These are phyloP conservation scores for Drosophila prostipennis DNA, from an alignment of 2,888 invertebrate genomes.

Conservation along the genomic window DNA sequence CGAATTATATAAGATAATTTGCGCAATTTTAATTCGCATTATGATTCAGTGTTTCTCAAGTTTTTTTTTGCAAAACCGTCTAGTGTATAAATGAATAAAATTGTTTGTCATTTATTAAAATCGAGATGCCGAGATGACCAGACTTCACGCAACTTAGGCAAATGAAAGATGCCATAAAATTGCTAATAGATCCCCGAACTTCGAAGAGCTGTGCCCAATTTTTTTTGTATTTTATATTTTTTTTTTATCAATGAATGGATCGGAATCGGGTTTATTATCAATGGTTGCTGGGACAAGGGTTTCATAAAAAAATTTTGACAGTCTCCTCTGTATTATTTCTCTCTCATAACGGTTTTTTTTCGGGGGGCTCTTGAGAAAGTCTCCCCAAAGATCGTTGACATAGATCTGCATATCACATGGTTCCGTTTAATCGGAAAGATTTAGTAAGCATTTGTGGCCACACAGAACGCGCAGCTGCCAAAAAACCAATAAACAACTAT, in stretches of 20 bases:
- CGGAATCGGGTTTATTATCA: conserved; percentile 55
- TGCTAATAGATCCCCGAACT: conserved; percentile 57
- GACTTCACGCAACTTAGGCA: conserved; percentile 64
- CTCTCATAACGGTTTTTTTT: conserved; percentile 41
- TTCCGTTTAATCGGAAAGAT: conserved; percentile 25
- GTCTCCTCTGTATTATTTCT: conserved; percentile 15
- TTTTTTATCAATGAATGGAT: conserved; percentile 53
- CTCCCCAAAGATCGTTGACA: conserved; percentile 36
- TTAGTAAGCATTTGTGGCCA: conserved; percentile 24
- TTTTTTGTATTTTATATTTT: conserved; percentile 14
- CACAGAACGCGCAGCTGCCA: conserved; percentile 18
- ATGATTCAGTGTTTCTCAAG: conserved; percentile 25
- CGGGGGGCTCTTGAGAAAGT: conserved; percentile 55
- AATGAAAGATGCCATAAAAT: conserved; percentile 69
- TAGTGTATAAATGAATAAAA: conserved; percentile 50
- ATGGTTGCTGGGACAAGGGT: conserved; percentile 42
- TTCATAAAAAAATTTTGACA: conserved; percentile 63
- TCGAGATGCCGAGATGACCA: conserved; percentile 3
- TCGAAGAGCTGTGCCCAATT: conserved; percentile 52
- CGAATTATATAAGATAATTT: conserved; percentile 65
- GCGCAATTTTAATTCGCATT: conserved; percentile 50
- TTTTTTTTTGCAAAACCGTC: conserved; percentile 41
- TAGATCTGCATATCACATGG: conserved; percentile 34
- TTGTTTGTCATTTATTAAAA: conserved; percentile 53
- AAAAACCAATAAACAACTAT: conserved; percentile 15